Conservation (phyloP, 2,113 vertebrate species). For the Emydura subglobosa region DNA sequence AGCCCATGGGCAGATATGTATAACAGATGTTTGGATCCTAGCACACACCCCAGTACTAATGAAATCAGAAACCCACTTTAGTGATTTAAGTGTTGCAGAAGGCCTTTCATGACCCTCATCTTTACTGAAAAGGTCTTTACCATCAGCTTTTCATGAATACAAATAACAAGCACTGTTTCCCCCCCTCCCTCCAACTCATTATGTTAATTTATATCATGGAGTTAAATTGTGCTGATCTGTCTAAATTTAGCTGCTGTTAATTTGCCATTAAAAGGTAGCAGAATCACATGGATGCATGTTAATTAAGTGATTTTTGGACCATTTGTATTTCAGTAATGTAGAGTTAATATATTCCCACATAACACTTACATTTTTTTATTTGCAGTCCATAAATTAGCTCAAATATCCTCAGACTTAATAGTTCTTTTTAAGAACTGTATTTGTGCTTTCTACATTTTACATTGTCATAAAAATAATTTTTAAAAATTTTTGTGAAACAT, state of each 20-base stretch:
- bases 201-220: not conserved
- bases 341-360: not conserved
- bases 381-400: conserved; percentile 30
- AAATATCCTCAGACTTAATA: not conserved
- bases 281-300: not conserved
- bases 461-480: not conserved
- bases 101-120: not conserved
- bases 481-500: not conserved
- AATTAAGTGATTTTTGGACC: conserved; percentile 27
- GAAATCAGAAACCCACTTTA: not conserved
- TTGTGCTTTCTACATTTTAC: not conserved
- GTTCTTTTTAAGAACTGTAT: not conserved
- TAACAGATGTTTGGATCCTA: not conserved
- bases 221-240: conserved; percentile 8
- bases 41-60: not conserved
- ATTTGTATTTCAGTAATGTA: conserved; percentile 20
- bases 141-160: not conserved
- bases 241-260: conserved; percentile 30
- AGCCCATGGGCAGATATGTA: rapidly evolving
- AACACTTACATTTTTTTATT: not conserved
- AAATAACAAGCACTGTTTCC: not conserved
- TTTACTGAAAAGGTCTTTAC: not conserved
- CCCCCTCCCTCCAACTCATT: not conserved
- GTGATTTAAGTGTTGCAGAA: not conserved
- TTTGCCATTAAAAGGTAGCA: conserved; percentile 27